These are phyloP conservation scores for Melinopterus prodromus DNA, from an alignment of 2,888 invertebrate species.

Conservation along the genomic window DNA sequence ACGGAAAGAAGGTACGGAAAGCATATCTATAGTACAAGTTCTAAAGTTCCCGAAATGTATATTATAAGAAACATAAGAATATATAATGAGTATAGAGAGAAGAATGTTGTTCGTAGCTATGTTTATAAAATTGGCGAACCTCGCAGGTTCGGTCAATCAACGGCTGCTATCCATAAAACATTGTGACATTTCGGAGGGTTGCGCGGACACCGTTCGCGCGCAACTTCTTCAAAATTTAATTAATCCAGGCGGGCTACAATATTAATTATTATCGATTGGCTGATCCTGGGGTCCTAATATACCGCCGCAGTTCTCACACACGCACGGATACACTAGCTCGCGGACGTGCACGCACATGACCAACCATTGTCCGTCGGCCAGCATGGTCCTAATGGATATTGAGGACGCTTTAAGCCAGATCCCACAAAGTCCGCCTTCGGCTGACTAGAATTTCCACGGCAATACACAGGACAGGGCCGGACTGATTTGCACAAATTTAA, in stretches of 20 bases:
- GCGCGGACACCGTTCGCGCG: slow-evolving; percentile 41
- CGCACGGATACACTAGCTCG: background rate
- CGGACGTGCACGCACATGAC: background rate
- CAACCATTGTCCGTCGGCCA: background rate
- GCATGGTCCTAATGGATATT: background rate
- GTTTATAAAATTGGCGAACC: background rate
- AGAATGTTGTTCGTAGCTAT: background rate
- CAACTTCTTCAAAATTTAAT: slow-evolving; percentile 32
- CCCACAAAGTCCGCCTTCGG: background rate
- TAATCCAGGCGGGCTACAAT: slow-evolving; percentile 23
- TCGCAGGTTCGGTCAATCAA: background rate
- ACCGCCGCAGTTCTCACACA: background rate
- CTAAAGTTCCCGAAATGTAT: too few species aligned
- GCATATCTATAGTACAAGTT: too few species aligned
- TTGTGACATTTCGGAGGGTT: background rate
- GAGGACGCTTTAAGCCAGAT: background rate
- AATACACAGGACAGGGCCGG: too few species aligned
- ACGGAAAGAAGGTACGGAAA: too few species aligned
- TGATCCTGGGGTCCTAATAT: background rate
- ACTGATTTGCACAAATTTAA: too few species aligned
- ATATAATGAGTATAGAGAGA: too few species aligned
- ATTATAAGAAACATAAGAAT: too few species aligned
- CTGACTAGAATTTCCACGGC: too few species aligned
- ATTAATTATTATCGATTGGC: slow-evolving; percentile 27
- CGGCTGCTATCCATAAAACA: background rate